Percentiles rank a stretch among this genome's conserved stretches.
Conservation (phyloP, 2,113 vertebrate genomes). For the Elephas maximus region DNA sequence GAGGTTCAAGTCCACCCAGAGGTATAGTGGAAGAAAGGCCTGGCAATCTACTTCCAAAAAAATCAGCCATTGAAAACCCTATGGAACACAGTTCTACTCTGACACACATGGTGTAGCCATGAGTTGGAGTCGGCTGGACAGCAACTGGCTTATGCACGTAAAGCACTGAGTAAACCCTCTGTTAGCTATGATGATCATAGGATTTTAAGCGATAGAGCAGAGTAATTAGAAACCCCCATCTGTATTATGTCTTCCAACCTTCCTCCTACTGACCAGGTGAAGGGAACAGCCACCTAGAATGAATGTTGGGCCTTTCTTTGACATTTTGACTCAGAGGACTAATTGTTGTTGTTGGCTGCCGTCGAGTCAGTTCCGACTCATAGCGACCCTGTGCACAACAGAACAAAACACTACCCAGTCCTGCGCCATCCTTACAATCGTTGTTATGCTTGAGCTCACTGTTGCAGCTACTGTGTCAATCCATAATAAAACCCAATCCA, state of each 20-base stretch:
- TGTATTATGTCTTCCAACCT: neutral
- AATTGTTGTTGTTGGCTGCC: no score
- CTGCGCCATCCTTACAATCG: no score
- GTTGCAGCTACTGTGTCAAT: no score
- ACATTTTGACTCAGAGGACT: neutral
- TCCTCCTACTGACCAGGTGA: neutral
- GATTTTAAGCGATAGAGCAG: fast-evolving
- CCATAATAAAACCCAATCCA: no score
- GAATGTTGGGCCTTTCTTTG: neutral
- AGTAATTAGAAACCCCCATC: neutral
- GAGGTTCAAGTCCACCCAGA: neutral
- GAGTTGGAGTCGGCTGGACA: neutral
- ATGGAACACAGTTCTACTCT: neutral
- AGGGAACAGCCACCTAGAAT: neutral
- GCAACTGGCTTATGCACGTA: neutral
- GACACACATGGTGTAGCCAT: neutral
- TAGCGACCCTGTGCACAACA: no score
- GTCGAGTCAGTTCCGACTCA: no score
- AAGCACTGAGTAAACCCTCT: neutral
- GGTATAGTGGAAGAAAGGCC: neutral
- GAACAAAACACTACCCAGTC: no score
- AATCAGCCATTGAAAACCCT: neutral
- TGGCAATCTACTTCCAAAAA: neutral
- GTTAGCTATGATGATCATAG: fast-evolving
- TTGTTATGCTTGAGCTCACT: no score